Percentiles rank a stretch among this genome's conserved stretches.
phyloP scores from a whole-genome alignment of 2,113 vertebrate genomes.

The Cephalopterus ornatus region DNA sequence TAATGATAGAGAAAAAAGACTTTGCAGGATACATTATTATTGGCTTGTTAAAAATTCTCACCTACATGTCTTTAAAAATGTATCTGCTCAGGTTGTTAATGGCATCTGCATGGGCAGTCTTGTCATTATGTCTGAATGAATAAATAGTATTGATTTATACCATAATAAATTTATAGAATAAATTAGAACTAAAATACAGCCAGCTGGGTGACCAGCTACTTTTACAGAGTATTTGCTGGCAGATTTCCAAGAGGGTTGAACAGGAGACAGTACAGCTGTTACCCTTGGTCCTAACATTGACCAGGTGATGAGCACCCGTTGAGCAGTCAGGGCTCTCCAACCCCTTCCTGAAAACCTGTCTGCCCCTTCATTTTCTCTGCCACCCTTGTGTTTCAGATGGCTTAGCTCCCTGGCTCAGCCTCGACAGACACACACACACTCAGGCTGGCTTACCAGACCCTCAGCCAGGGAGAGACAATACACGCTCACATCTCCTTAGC shows the following conservation, averaged over 20 bases:
- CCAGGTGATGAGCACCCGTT: background rate
- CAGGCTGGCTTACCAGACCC: background rate
- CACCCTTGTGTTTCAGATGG: background rate
- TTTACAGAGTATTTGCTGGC: background rate
- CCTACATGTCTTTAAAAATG: background rate
- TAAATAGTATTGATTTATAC: background rate
- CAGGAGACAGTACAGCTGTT: background rate
- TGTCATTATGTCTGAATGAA: background rate
- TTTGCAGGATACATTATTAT: background rate
- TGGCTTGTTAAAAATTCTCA: background rate
- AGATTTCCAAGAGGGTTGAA: background rate
- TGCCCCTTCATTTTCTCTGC: background rate
- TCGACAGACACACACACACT: fast-evolving
- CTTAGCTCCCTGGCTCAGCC: background rate
- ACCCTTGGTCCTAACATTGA: fast-evolving
- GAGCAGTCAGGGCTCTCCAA: background rate
- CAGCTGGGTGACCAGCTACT: background rate
- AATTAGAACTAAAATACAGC: background rate
- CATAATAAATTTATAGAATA: background rate
- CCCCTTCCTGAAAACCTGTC: background rate
- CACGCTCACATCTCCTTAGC: fast-evolving
- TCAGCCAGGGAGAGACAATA: background rate
- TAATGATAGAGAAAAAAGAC: background rate
- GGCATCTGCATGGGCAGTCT: background rate
- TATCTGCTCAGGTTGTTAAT: background rate